Evolutionary conservation across 64 coral and sea anemone genomes (phyloP), one percentile per base, ranked within the genome.

Genomic region (Stylophora pistillata): DNA sequence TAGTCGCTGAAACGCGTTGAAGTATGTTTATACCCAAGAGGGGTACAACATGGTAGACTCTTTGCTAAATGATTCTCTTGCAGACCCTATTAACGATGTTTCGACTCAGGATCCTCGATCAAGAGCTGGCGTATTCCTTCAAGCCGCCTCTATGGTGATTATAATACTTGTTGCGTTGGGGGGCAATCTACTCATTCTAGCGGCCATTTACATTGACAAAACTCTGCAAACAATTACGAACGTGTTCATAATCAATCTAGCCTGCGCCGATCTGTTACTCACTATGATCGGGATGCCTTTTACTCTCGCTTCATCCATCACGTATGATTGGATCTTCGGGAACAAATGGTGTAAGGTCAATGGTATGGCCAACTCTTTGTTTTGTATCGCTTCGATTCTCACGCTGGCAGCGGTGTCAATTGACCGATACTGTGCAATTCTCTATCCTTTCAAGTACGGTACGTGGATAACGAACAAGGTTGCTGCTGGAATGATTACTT

Each of bases 171-270:
- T 80, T 77, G 95, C 90, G 34, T 32, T 86, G 16, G 31, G 55
- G 10, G 95, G 95, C 28, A 96, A 96, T 89, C 63, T 93, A 15
- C 72, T 96, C 57, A 96, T 96, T 90, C 95, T 96, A 3, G 17
- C 68, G 18, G 95, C 95, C 12, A 93, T 96, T 29, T 96, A 96
- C 76, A 86, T 90, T 47, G 95, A 96, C 78, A 96, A 79, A 58
- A 96, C 95, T 0, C 81, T 96, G 5, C 90, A 93, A 82, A 96
- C 95, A 68, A 91, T 96, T 23, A 96, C 95, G 20, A 96, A 96
- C 58, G 91, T 82, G 23, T 96, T 96, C 53, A 76, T 96, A 29
- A 77, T 93, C 33, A 96, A 93, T 58, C 88, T 96, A 3, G 95
- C 95, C 1, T 93, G 91, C 58, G 95, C 95, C 1, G 95, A 96